Percentiles rank a stretch among this genome's conserved stretches.
Evolutionary conservation across 2,888 invertebrate genomes (phyloP).

Genomic region (Ferdinandea cuprea): DNA sequence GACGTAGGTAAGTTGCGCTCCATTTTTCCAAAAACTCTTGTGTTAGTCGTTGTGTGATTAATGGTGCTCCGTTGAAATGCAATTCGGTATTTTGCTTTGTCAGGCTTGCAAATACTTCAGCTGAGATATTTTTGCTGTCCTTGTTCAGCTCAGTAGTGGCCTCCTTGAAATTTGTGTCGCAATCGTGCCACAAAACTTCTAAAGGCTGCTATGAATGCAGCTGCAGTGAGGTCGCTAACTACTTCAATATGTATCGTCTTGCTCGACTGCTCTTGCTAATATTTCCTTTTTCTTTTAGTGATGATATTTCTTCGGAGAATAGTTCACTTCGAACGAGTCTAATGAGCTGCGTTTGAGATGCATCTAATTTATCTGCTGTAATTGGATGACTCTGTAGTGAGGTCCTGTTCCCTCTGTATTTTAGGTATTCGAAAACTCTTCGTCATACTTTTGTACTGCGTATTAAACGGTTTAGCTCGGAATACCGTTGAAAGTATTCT

Average conservation of each 20-base stretch:
- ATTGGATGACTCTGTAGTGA: no score
- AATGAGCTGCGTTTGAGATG: background rate
- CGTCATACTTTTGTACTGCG: no score
- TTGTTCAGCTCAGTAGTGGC: slow-evolving; percentile 8
- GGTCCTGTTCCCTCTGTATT: no score
- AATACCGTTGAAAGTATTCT: no score
- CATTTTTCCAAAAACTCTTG: background rate
- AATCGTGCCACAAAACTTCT: slow-evolving; percentile 13
- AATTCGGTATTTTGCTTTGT: background rate
- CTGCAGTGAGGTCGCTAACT: slow-evolving; percentile 25
- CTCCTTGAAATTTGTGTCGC: slow-evolving; percentile 27
- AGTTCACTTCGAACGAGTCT: no score
- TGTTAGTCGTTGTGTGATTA: background rate
- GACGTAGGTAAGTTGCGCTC: background rate
- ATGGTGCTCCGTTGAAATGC: slow-evolving; percentile 1
- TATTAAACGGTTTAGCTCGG: no score
- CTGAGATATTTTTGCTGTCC: slow-evolving; percentile 17
- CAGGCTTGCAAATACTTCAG: background rate
- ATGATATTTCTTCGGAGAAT: no score
- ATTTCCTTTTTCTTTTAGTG: no score
- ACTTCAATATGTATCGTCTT: slow-evolving; percentile 33
- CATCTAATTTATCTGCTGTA: no score
- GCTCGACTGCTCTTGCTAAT: slow-evolving; percentile 2
- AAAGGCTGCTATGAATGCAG: slow-evolving; percentile 34
- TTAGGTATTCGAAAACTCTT: no score